Evolutionary conservation across 2,113 vertebrate genomes (phyloP).

Genomic region (Chaetops frenatus): DNA sequence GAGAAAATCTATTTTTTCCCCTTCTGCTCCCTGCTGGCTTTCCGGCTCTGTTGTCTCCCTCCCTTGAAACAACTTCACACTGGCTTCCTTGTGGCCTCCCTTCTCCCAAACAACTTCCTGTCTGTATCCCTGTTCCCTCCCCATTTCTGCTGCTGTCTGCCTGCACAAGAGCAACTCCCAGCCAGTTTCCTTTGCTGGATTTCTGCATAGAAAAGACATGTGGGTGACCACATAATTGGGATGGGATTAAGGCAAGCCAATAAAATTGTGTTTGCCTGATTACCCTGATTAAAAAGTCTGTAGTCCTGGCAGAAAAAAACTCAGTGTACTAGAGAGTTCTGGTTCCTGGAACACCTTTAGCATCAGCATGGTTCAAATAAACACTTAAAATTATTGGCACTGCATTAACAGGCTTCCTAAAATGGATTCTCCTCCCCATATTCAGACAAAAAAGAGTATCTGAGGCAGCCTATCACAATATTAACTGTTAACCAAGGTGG

Average conservation of each 20-base stretch:
- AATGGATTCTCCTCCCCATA: background rate
- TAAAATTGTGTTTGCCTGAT: background rate
- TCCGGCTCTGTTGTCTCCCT: conserved; percentile 52
- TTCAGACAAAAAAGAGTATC: background rate
- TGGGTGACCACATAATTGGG: background rate
- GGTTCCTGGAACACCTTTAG: background rate
- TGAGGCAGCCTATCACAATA: background rate
- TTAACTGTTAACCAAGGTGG: background rate
- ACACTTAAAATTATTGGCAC: background rate
- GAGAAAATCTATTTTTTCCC: conserved; percentile 55
- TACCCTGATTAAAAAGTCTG: background rate
- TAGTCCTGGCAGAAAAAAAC: background rate
- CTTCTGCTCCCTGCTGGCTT: conserved; percentile 48
- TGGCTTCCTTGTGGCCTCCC: conserved; percentile 44
- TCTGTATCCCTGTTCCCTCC: conserved; percentile 43
- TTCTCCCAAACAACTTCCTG: conserved; percentile 57
- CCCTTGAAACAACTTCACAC: conserved; percentile 57
- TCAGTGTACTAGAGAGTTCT: background rate
- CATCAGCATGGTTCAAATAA: background rate
- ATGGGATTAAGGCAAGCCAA: background rate
- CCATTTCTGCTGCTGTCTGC: conserved; percentile 27
- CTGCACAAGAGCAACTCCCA: conserved; percentile 18
- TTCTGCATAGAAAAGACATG: background rate
- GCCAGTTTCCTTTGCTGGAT: conserved; percentile 35
- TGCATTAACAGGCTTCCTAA: background rate